Base-by-base conservation (phyloP, 1,140 invertebrate species). In the Macrobrachium nipponense region DNA sequence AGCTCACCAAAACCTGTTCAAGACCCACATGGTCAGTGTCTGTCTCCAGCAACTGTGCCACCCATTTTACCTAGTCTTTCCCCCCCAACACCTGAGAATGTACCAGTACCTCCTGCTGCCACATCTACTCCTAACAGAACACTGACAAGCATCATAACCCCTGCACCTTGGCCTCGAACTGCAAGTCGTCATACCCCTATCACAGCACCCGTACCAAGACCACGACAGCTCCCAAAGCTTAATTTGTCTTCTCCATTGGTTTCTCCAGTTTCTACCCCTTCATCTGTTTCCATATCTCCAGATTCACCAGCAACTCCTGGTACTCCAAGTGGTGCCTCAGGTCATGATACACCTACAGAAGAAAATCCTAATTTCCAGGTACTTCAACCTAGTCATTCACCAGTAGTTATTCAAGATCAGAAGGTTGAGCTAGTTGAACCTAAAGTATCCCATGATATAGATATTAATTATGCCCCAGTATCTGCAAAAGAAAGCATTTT, bases 251-350 rank as follows among this genome's bases (percentile, higher is more conserved):
- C 86, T 36, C 81, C 81, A 20, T 68, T 80, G 14, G 59, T 84
- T 20, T 80, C 87, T 20, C 81, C 87, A 12, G 81, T 84, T 11
- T 78, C 87, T 18, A 72, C 68, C 23, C 82, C 87, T 66, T 87
- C 82, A 27, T 82, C 86, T 36, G 79, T 86, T 17, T 86, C 84
- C 11, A 86, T 86, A 14, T 82, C 86, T 64, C 80, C 80, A 75
- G 86, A 87, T 73, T 87, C 86, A 14, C 84, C 84, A 44, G 84
- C 84, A 59, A 86, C 84, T n/a, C 86, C 86, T 36, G 78, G 76
- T 20, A 60, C 70, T 27, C 68, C 72, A 59, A 75, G 66, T 44
- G 61, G 51, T 75, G 62, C 76, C 20, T 85, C 87, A 27, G 82
- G 75, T 59, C 77, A 84, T 18, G 43, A 43, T 44, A 87, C 87